Evolutionary conservation across 2,113 vertebrate genomes (phyloP).

Genomic region (Ochotona princeps): DNA sequence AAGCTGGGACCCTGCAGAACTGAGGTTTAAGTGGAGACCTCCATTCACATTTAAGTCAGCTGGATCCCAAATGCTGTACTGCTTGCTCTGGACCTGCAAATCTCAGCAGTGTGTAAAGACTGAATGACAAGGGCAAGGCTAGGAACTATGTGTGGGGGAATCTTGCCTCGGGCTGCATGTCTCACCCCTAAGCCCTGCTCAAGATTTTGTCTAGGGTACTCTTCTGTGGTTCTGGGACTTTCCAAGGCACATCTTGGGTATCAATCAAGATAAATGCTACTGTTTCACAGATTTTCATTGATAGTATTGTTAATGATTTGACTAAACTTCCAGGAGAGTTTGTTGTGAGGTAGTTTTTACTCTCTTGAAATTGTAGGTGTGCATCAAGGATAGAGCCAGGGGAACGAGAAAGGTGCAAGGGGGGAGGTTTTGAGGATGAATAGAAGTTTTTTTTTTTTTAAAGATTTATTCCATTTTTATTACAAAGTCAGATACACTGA

Average conservation of each 20-base stretch:
- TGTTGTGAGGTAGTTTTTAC: background rate
- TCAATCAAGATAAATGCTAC: background rate
- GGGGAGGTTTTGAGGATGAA: background rate
- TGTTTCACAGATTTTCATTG: background rate
- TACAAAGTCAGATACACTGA: too few relatives aligned
- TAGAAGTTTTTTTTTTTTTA: constrained; percentile 4
- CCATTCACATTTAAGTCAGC: background rate
- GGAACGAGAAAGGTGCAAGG: background rate
- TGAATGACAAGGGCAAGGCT: background rate
- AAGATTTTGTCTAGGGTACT: background rate
- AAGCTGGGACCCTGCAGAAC: background rate
- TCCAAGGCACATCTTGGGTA: background rate
- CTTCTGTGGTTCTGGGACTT: background rate
- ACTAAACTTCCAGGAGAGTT: background rate
- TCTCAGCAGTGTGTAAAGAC: background rate
- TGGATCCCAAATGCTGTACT: background rate
- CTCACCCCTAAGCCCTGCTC: too few relatives aligned
- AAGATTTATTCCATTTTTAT: too few relatives aligned
- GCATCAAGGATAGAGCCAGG: background rate
- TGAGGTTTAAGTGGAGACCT: background rate
- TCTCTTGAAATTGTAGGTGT: background rate
- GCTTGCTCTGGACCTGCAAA: background rate
- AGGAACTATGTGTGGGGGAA: accelerated
- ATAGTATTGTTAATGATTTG: background rate
- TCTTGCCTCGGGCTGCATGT: background rate